phyloP scores from a whole-genome alignment of 2,113 vertebrate genomes.

The Passer montanus region DNA sequence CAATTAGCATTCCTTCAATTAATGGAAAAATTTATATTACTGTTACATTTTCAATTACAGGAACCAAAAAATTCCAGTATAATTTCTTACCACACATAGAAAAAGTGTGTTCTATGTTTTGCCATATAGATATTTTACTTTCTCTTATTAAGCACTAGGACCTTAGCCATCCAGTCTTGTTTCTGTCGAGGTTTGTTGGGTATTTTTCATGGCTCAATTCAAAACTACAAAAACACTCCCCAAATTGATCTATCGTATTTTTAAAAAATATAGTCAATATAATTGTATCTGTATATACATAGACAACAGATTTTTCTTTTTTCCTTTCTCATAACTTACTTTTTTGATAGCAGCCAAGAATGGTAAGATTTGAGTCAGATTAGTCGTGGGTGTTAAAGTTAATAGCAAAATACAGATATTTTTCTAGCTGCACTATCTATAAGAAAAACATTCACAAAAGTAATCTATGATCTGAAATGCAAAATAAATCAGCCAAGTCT shows the following conservation, averaged over 20 bases:
- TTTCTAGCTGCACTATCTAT: not conserved
- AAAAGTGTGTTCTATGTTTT: not conserved
- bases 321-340: not conserved
- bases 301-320: not conserved
- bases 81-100: not conserved
- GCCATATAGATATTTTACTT: not conserved
- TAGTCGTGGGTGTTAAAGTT: not conserved
- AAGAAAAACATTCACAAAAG: not conserved
- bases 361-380: not conserved
- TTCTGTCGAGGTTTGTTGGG: not conserved
- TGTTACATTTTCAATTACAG: not conserved
- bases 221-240: not conserved
- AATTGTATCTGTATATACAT: not conserved
- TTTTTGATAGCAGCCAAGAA: not conserved
- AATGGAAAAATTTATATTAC: not conserved
- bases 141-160: not conserved
- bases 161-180: not conserved
- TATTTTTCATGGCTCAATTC: not conserved
- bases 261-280: not conserved
- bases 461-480: not conserved
- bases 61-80: not conserved
- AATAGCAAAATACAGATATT: not conserved
- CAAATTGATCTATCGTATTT: not conserved
- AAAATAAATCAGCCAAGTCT: not conserved
- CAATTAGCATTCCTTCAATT: not conserved